phyloP scores from a whole-genome alignment of 1,140 invertebrate genomes.

The Tetramorium parvispinum region DNA sequence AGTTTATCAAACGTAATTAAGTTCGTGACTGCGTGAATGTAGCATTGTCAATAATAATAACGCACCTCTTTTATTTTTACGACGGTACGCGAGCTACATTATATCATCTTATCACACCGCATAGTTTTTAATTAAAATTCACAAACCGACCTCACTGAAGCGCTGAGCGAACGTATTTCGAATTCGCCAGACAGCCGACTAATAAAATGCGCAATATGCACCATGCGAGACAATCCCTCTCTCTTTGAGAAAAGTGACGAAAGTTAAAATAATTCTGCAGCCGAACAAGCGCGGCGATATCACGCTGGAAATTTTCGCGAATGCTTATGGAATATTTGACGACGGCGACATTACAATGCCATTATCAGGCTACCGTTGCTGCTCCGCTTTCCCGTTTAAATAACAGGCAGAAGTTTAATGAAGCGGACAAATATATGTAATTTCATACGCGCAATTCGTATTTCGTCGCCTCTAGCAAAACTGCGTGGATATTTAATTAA shows the following conservation, averaged over 20 bases:
- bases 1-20: constrained; percentile 47
- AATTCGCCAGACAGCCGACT: constrained; percentile 34
- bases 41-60: constrained; percentile 36
- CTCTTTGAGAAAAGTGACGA: constrained; percentile 14
- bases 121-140: constrained; percentile 56
- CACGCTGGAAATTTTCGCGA: constrained; percentile 21
- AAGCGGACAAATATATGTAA: constrained; percentile 25
- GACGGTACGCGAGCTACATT: neutral
- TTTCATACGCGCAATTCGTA: neutral
- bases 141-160: neutral
- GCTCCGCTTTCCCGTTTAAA: constrained; percentile 13
- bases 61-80: neutral
- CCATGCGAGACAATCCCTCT: neutral
- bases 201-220: constrained; percentile 35
- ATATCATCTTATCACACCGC: constrained; percentile 36
- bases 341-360: constrained; percentile 9
- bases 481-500: constrained; percentile 34
- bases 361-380: neutral
- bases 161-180: neutral
- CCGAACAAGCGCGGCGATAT: neutral
- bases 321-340: constrained; percentile 41
- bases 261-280: constrained; percentile 18
- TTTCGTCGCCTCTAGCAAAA: neutral
- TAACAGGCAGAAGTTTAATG: constrained; percentile 31
- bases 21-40: constrained; percentile 12